Evolutionary conservation across 2,888 invertebrate species (phyloP).

Genomic region (Boloria euphrosyne): DNA sequence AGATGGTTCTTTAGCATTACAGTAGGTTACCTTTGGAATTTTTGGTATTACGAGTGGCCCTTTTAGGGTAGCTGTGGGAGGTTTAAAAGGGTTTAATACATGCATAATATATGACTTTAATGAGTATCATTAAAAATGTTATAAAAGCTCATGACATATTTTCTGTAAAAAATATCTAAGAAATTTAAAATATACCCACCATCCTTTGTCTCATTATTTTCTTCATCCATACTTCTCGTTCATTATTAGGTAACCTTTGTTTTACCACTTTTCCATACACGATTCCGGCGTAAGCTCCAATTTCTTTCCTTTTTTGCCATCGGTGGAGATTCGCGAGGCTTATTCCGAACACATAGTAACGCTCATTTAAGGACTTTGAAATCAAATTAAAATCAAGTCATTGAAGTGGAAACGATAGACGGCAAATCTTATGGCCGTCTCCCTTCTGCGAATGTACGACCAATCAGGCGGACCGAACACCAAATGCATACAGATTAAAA

Average conservation of each 20-base stretch:
- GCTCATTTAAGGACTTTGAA: conserved; percentile 42
- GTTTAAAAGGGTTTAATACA: too few relatives aligned
- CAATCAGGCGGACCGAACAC: conserved; percentile 67
- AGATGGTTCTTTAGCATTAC: too few relatives aligned
- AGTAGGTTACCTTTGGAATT: too few relatives aligned
- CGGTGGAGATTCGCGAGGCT: conserved; percentile 32
- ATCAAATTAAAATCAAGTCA: conserved; percentile 65
- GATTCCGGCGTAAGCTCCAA: conserved; percentile 32
- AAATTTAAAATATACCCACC: not conserved
- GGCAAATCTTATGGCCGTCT: conserved; percentile 64
- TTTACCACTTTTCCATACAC: conserved; percentile 33
- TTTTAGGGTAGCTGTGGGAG: too few relatives aligned
- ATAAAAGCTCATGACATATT: conserved; percentile 18
- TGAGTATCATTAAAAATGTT: not conserved
- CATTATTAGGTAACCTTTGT: conserved; percentile 37
- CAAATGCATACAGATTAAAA: conserved; percentile 66
- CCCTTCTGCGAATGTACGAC: conserved; percentile 59
- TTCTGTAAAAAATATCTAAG: not conserved
- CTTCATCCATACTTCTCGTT: conserved; percentile 31
- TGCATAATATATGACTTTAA: too few relatives aligned
- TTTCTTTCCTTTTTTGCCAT: conserved; percentile 30
- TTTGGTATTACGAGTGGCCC: too few relatives aligned
- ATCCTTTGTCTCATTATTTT: conserved; percentile 25
- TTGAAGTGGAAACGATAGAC: conserved; percentile 65
- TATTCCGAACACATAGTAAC: conserved; percentile 41